Evolutionary conservation across 2,888 invertebrate genomes (phyloP), one percentile per base, ranked within the genome.

Genomic region (Drosophila kanekoi): DNA sequence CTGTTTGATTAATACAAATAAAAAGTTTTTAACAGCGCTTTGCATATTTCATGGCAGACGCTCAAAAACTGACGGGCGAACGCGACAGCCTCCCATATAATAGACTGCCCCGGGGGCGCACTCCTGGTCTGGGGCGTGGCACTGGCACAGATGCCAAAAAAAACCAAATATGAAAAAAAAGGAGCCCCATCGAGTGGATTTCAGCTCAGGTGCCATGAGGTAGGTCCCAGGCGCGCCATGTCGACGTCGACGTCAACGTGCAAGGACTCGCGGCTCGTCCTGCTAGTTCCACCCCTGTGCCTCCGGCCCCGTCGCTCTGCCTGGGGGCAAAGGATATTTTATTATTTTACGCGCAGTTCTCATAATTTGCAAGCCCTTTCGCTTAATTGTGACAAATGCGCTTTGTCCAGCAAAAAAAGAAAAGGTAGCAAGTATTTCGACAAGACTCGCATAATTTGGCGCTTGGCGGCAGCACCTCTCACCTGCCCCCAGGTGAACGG

Each of bases 1-100:
- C 83, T 86, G 85, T 84, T 88, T 87, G 87, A 89, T 89, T 88
- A 87, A 88, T 82, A 81, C 84, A 89, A 88, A 86, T 89, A 87
- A 81, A 89, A 89, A 87, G 83, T 87, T 87, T 87, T 89, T 89
- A 89, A 89, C 89, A 81, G 78, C 72, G 81, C 77, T 85, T 66
- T 89, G 89, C 85, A 89, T 89, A 89, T 89, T 89, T 89, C 79
- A 89, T 89, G 79, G 79, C 79, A 66, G 45, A 74, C 75, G 72
- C 80, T 82, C 83, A 81, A 81, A 82, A 81, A 77, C 78, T 72
- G 70, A 70, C 78, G 64, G 66, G 8, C 72, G 67, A 53, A 66
- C 58, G 48, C 64, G 59, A 62, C 72, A 58, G 44, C 60, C 62
- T 28, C 33, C 48, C 61, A 60, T 28, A 64, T 62, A 66, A 78